These are phyloP conservation scores for Invenusta paracnida DNA, from an alignment of 2,888 invertebrate genomes.

Conservation along the genomic window DNA sequence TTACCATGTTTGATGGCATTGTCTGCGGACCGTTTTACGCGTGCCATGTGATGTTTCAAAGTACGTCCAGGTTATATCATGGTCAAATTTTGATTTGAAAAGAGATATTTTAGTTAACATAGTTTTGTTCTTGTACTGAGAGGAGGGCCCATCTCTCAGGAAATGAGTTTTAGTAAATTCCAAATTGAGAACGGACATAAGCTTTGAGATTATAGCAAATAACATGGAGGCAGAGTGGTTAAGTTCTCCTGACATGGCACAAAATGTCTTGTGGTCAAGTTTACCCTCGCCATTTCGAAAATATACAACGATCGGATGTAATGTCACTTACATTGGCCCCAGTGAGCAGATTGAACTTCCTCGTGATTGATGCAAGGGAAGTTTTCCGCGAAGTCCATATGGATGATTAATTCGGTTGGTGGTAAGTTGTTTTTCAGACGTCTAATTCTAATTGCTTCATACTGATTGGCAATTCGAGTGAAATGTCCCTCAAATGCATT, in stretches of 20 bases:
- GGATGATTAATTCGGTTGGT: no score
- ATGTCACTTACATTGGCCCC: no score
- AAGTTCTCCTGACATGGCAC: constrained; percentile 10
- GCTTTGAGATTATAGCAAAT: constrained; percentile 19
- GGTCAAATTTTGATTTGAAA: neutral
- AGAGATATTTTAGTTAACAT: neutral
- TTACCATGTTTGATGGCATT: constrained; percentile 30
- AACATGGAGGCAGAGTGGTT: constrained; percentile 37
- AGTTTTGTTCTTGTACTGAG: constrained; percentile 38
- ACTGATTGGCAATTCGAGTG: neutral
- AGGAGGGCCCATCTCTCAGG: constrained; percentile 38
- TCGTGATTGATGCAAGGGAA: no score
- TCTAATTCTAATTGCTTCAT: neutral
- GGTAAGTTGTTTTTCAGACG: no score
- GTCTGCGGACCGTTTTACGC: constrained; percentile 7
- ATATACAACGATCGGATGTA: constrained; percentile 36
- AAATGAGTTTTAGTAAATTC: neutral
- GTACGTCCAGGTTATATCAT: neutral
- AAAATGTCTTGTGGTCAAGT: constrained; percentile 15
- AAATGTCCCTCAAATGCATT: neutral
- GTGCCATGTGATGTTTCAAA: constrained; percentile 34
- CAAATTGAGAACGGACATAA: neutral
- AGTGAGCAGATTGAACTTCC: no score
- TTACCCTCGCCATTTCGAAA: neutral
- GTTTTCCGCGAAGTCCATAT: no score